Percentiles rank a stretch among this genome's conserved stretches.
These are phyloP conservation scores for Cynocephalus volans DNA, from an alignment of 2,113 vertebrate genomes.

Conservation along the genomic window DNA sequence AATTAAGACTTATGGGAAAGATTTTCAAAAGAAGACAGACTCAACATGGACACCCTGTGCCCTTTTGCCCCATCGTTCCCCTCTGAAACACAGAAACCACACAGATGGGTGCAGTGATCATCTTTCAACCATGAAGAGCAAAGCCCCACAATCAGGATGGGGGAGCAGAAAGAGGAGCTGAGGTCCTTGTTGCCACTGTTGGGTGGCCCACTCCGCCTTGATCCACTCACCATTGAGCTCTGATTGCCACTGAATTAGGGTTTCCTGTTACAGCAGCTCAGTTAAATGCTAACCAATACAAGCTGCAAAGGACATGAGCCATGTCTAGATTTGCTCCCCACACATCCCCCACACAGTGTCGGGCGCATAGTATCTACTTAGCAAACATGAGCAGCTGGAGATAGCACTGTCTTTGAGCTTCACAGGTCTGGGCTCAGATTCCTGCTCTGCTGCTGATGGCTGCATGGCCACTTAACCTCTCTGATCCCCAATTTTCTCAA, in stretches of 20 bases:
- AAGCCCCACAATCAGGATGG: not conserved
- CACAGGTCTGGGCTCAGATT: not conserved
- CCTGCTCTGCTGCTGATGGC: not conserved
- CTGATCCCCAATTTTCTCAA: not conserved
- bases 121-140: not conserved
- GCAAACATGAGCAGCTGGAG: not conserved
- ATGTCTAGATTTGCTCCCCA: not conserved
- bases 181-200: not conserved
- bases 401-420: not conserved
- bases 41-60: not conserved
- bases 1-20: not conserved
- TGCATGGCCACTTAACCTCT: not conserved
- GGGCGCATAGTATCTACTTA: not conserved
- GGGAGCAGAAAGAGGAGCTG: not conserved
- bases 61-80: not conserved
- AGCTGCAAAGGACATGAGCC: not conserved
- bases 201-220: not conserved
- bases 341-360: not conserved
- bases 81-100: not conserved
- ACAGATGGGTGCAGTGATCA: not conserved
- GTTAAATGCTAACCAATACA: not conserved
- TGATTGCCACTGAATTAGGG: not conserved
- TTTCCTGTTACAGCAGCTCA: not conserved
- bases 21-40: not conserved
- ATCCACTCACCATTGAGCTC: not conserved